phyloP scores from a whole-genome alignment of 2,113 vertebrate species.

The Tylochromis polylepis region DNA sequence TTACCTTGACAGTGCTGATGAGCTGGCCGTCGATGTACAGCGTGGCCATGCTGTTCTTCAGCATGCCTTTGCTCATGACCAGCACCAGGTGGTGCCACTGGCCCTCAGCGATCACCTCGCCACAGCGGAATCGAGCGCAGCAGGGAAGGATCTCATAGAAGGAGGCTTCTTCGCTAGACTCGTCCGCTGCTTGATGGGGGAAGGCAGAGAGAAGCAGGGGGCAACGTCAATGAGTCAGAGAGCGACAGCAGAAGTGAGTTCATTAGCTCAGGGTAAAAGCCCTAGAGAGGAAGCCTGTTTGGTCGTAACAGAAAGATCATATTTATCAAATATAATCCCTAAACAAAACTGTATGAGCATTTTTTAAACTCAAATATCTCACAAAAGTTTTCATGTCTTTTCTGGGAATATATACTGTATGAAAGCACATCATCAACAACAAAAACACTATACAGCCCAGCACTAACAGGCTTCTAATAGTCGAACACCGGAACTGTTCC shows the following conservation, averaged over 20 bases:
- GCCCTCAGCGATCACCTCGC: constrained; percentile 90
- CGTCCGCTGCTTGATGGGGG: constrained; percentile 78
- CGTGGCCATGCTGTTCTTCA: constrained; percentile 94
- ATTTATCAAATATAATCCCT: background rate
- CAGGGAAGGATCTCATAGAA: constrained; percentile 98
- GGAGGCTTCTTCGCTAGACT: constrained; percentile 92
- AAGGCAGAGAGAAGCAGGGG: background rate
- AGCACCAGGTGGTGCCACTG: constrained; percentile 98
- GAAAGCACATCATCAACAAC: background rate
- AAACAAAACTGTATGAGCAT: background rate
- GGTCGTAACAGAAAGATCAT: background rate
- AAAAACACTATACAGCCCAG: background rate
- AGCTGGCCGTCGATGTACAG: constrained; percentile 93
- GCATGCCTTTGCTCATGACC: constrained; percentile 98
- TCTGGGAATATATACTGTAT: background rate
- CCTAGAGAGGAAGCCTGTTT: background rate
- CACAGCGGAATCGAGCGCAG: constrained; percentile 93
- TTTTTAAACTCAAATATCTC: background rate
- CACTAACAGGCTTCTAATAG: too few relatives aligned
- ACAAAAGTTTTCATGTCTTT: background rate
- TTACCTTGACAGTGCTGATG: constrained; percentile 93
- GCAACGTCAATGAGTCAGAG: background rate
- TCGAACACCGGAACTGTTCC: background rate
- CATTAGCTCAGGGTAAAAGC: background rate
- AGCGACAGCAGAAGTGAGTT: background rate